Evolutionary conservation across 2,888 invertebrate species (phyloP).

Genomic region (Eustalomyia histrio): DNA sequence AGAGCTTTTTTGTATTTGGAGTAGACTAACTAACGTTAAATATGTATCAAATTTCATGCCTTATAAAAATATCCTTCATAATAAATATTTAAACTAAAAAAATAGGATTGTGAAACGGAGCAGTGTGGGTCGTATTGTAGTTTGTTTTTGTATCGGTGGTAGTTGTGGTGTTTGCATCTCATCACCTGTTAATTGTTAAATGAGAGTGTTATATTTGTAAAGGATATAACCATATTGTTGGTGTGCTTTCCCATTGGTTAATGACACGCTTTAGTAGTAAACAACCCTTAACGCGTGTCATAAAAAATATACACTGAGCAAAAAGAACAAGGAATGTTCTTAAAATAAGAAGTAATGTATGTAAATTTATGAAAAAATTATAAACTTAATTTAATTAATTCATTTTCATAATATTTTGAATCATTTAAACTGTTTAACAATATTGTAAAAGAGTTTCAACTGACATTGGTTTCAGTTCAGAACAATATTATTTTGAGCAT

Average conservation of each 20-base stretch:
- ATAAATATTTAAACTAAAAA: constrained; percentile 34
- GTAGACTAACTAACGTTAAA: constrained; percentile 35
- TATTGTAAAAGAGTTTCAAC: too few relatives aligned
- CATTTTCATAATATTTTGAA: too few relatives aligned
- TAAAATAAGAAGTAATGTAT: too few relatives aligned
- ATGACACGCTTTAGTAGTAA: constrained; percentile 46
- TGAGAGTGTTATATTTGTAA: constrained; percentile 36
- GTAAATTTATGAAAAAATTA: too few relatives aligned
- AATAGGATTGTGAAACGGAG: neutral
- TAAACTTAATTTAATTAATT: too few relatives aligned
- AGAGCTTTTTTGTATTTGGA: neutral
- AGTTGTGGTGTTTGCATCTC: constrained; percentile 9
- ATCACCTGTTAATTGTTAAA: constrained; percentile 30
- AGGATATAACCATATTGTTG: constrained; percentile 28
- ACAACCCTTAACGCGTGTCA: constrained; percentile 58
- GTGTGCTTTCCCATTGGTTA: constrained; percentile 49
- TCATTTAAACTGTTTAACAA: too few relatives aligned
- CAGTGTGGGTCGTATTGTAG: neutral
- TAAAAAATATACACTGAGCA: constrained; percentile 37
- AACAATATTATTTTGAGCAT: too few relatives aligned
- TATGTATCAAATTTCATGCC: constrained; percentile 55
- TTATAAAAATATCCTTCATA: constrained; percentile 42
- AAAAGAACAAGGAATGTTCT: too few relatives aligned
- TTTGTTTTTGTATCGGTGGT: constrained; percentile 17
- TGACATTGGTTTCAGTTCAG: too few relatives aligned